These are phyloP conservation scores for Tenualosa ilisha DNA, from an alignment of 2,797 vertebrate genomes.

Conservation along the genomic window DNA sequence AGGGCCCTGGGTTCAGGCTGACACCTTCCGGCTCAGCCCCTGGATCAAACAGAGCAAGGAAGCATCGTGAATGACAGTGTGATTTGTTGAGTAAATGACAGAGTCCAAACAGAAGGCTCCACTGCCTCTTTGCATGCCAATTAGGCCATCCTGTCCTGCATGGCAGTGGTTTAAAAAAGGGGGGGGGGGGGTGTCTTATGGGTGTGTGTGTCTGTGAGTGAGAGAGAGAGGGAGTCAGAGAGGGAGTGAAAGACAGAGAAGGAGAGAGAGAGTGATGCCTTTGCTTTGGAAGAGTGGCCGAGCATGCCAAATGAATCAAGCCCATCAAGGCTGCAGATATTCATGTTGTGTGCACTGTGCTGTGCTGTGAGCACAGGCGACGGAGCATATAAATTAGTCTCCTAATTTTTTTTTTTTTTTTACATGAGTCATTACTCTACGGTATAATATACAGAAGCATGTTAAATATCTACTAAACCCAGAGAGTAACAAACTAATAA, in stretches of 20 bases:
- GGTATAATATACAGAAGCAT: conserved; percentile 49
- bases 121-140: conserved; percentile 41
- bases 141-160: conserved; percentile 52
- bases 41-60: conserved; percentile 2
- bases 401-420: conserved; percentile 23
- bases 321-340: conserved; percentile 2
- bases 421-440: conserved; percentile 22
- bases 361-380: conserved; percentile 40
- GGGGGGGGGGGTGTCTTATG: neutral
- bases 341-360: conserved; percentile 7
- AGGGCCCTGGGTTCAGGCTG: conserved; percentile 23
- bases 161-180: neutral
- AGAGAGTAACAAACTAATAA: conserved; percentile 52
- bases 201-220: neutral
- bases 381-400: conserved; percentile 36
- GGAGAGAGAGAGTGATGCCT: neutral
- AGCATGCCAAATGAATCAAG: conserved; percentile 44
- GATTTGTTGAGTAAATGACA: conserved; percentile 47
- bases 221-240: neutral
- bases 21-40: conserved; percentile 32
- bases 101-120: conserved; percentile 30
- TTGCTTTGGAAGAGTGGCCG: conserved; percentile 40
- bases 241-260: conserved; percentile 35
- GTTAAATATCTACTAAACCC: conserved; percentile 57
- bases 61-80: conserved; percentile 51